Evolutionary conservation across 2,888 invertebrate species (phyloP).

Genomic region (Mystacides longicornis): DNA sequence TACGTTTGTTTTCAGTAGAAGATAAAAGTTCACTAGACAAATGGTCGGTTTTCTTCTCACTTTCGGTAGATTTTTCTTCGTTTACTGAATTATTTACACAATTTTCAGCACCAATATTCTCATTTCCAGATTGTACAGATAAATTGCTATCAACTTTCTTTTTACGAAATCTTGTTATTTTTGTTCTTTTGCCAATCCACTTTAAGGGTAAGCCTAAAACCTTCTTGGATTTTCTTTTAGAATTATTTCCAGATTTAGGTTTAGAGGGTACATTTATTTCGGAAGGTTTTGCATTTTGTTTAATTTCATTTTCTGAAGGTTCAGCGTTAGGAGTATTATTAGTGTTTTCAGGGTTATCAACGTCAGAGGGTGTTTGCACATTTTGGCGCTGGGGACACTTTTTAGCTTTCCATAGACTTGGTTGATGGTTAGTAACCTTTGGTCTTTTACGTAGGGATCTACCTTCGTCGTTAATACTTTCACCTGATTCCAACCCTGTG

Average conservation of each 20-base stretch:
- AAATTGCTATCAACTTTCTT: not conserved
- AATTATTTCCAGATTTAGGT: not conserved
- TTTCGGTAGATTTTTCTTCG: too few species aligned
- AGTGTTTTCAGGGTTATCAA: constrained; percentile 3
- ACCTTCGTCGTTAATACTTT: constrained; percentile 15
- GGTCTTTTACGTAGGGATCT: constrained; percentile 18
- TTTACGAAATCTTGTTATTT: not conserved
- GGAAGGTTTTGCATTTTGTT: not conserved
- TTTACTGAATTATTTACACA: too few species aligned
- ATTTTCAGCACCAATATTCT: too few species aligned
- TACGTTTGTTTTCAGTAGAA: too few species aligned
- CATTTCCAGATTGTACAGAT: too few species aligned
- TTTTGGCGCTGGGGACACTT: not conserved
- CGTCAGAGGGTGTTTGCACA: not conserved
- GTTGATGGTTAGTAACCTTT: constrained; percentile 5
- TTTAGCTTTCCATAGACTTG: not conserved
- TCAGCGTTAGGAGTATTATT: not conserved
- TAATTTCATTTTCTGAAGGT: not conserved
- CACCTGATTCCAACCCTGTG: constrained; percentile 22
- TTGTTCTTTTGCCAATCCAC: constrained; percentile 20
- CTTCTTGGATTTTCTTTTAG: constrained; percentile 11
- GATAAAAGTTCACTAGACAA: too few species aligned
- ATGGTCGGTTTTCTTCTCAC: too few species aligned
- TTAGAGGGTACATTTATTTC: not conserved
- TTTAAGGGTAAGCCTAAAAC: constrained; percentile 17